A percentile compares a stretch with the other conserved stretches of the same genome.
Evolutionary conservation across 1,140 invertebrate species (phyloP).

Genomic region (Brachionus asplanchnoidis): DNA sequence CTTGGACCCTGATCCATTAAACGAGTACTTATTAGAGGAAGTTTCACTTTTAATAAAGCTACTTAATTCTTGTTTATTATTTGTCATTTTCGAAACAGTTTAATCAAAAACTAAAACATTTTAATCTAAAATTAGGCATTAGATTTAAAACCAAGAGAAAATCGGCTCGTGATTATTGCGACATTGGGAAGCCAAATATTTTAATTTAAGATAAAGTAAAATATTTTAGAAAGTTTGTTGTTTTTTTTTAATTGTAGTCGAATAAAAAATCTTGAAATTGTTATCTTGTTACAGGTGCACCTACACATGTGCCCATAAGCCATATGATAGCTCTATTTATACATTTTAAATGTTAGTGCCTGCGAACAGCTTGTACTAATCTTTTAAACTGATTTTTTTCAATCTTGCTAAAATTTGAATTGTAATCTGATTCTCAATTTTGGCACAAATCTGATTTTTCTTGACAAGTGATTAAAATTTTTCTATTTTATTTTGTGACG

Average conservation of each 20-base stretch:
- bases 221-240: not conserved
- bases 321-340: not conserved
- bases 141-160: not conserved
- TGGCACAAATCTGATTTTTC: not conserved
- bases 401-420: not conserved
- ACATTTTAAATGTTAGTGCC: not conserved
- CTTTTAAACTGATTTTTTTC: conserved; percentile 1
- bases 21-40: conserved; percentile 6
- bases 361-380: not conserved
- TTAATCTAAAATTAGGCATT: not conserved
- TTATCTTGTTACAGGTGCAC: not conserved
- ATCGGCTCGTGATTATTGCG: not conserved
- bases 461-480: not conserved
- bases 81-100: not conserved
- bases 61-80: conserved; percentile 5
- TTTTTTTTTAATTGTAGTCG: not conserved
- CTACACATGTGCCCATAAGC: not conserved
- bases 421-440: not conserved
- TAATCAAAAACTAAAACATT: not conserved
- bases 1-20: not conserved
- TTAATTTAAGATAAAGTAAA: not conserved
- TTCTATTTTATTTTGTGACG: not conserved
- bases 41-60: not conserved
- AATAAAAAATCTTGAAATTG: not conserved
- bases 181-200: not conserved